phyloP scores from a whole-genome alignment of 2,888 invertebrate species.

The Cataglyphis cursor region DNA sequence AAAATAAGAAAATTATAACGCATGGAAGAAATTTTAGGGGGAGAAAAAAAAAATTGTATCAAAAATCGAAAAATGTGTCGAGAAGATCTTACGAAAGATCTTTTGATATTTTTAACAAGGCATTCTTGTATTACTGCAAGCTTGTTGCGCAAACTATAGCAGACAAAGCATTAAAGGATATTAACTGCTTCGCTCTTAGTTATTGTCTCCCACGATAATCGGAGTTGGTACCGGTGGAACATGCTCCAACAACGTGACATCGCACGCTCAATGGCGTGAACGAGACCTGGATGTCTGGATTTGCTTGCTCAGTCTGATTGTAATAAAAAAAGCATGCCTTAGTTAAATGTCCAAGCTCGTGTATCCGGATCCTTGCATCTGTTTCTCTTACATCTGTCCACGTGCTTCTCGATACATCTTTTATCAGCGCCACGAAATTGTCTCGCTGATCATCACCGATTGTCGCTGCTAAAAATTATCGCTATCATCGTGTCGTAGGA shows the following conservation, averaged over 20 bases:
- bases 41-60: background rate
- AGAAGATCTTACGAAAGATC: background rate
- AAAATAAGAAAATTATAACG: background rate
- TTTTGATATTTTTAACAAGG: background rate
- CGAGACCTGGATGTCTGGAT: slow-evolving; percentile 47
- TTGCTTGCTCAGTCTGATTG: background rate
- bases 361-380: background rate
- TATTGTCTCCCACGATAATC: background rate
- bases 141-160: slow-evolving; percentile 1
- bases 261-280: slow-evolving; percentile 59
- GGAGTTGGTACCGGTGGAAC: slow-evolving; percentile 11
- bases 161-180: background rate
- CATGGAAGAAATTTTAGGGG: background rate
- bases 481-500: background rate
- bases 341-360: background rate
- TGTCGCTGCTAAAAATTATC: background rate
- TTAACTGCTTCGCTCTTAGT: background rate
- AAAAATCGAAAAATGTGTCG: background rate
- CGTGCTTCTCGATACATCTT: background rate
- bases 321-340: slow-evolving; percentile 13
- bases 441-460: background rate
- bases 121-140: background rate
- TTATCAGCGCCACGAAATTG: background rate
- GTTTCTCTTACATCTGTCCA: background rate
- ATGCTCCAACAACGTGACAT: slow-evolving; percentile 58